Evolutionary conservation across 2,888 invertebrate genomes (phyloP).

Genomic region (Drosophila robusta): DNA sequence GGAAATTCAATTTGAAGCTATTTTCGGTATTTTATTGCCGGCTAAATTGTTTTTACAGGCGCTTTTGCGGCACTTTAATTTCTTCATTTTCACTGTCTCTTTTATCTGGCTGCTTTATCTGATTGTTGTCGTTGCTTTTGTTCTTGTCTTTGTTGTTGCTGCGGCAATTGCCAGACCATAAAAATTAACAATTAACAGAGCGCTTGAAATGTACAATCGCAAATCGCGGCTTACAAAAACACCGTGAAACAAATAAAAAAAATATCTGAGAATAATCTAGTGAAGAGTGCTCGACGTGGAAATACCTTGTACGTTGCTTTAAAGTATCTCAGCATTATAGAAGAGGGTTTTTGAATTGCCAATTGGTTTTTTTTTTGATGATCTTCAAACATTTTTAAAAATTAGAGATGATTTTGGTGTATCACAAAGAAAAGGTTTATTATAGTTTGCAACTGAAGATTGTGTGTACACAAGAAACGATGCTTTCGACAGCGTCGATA

Average conservation of each 20-base stretch:
- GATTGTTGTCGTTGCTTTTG: constrained; percentile 36
- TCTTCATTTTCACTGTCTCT: constrained; percentile 61
- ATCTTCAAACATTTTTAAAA: not conserved
- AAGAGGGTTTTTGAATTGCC: no score
- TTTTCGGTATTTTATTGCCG: constrained; percentile 75
- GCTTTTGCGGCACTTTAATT: constrained; percentile 63
- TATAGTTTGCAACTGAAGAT: no score
- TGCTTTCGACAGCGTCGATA: no score
- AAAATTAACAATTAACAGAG: constrained; percentile 83
- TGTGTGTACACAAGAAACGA: no score
- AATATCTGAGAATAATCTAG: constrained; percentile 5
- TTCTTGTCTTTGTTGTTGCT: constrained; percentile 27
- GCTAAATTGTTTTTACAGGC: constrained; percentile 83
- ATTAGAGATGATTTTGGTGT: not conserved
- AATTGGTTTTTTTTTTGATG: no score
- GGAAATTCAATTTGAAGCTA: constrained; percentile 72
- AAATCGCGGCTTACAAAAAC: constrained; percentile 81
- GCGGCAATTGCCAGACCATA: constrained; percentile 81
- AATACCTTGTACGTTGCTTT: constrained; percentile 3
- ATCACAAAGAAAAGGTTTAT: no score
- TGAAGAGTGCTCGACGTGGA: not conserved
- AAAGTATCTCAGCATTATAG: no score
- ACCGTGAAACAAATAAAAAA: constrained; percentile 56
- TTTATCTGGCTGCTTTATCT: constrained; percentile 31
- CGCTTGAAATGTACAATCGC: constrained; percentile 67